These are phyloP conservation scores for Suricata suricatta DNA, from an alignment of 2,113 vertebrate species.

Conservation along the genomic window DNA sequence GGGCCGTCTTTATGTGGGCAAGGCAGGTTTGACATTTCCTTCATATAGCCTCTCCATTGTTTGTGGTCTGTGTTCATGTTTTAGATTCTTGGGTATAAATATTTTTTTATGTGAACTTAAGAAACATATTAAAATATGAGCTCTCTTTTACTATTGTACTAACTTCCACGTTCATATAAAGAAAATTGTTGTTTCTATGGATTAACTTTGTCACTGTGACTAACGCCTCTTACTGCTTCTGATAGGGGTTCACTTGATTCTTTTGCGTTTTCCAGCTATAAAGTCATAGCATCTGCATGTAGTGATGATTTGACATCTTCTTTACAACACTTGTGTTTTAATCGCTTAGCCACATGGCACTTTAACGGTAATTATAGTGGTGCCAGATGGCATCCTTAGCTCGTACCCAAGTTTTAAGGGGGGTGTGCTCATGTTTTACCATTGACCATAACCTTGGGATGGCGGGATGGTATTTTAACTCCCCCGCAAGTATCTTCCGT, in stretches of 20 bases:
- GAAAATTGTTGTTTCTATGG: neutral
- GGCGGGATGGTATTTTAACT: neutral
- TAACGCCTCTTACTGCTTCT: neutral
- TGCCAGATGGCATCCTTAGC: neutral
- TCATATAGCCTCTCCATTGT: neutral
- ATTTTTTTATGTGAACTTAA: neutral
- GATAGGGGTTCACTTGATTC: neutral
- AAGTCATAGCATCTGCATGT: neutral
- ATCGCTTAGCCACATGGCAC: neutral
- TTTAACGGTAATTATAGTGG: neutral
- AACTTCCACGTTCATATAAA: neutral
- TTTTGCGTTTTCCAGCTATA: neutral
- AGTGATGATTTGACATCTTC: neutral
- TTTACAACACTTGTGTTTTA: neutral
- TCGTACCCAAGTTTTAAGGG: neutral
- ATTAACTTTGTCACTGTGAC: neutral
- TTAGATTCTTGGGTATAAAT: neutral
- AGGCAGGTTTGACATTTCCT: neutral
- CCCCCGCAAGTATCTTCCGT: neutral
- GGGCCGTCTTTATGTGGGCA: neutral
- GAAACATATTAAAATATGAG: neutral
- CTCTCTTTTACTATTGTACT: neutral
- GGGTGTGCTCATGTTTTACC: neutral
- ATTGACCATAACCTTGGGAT: neutral
- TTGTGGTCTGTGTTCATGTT: neutral